Evolutionary conservation across 2,888 invertebrate species (phyloP).

Genomic region (Cheilosia urbana): DNA sequence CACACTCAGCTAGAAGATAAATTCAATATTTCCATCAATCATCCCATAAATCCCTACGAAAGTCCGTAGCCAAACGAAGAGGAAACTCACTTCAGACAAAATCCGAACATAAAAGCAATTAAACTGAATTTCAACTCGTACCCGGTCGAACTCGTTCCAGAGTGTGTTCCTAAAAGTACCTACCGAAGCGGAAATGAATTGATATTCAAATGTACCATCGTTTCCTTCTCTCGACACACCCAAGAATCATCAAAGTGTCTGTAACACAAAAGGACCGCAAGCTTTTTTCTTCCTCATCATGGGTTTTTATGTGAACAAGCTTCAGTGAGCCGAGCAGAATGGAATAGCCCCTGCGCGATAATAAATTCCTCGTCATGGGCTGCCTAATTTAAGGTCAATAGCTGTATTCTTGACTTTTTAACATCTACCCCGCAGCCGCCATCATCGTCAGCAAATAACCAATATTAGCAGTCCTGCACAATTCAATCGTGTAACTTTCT

Average conservation of each 20-base stretch:
- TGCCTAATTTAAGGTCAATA: slow-evolving; percentile 8
- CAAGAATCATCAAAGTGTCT: not conserved
- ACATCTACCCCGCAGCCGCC: not conserved
- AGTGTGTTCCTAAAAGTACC: not conserved
- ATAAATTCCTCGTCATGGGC: not conserved
- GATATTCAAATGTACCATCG: slow-evolving; percentile 36
- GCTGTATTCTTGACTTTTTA: slow-evolving; percentile 7
- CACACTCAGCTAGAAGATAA: slow-evolving; percentile 4
- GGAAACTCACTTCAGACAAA: not conserved
- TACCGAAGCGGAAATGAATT: slow-evolving; percentile 34
- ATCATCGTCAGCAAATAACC: not conserved
- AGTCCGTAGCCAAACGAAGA: not conserved
- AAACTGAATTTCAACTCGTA: slow-evolving; percentile 26
- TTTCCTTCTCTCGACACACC: slow-evolving; percentile 12
- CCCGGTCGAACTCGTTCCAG: not conserved
- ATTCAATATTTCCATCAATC: slow-evolving; percentile 21
- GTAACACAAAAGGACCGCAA: slow-evolving; percentile 34
- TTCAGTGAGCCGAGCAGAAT: slow-evolving; percentile 6
- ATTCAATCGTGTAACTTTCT: not conserved
- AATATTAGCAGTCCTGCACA: slow-evolving; percentile 17
- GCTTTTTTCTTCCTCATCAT: not conserved
- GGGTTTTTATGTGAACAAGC: slow-evolving; percentile 15
- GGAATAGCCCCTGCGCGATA: not conserved
- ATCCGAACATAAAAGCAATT: slow-evolving; percentile 14
- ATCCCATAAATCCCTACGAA: slow-evolving; percentile 24